phyloP scores from a whole-genome alignment of 2,888 invertebrate genomes.

The Beris chalybata region DNA sequence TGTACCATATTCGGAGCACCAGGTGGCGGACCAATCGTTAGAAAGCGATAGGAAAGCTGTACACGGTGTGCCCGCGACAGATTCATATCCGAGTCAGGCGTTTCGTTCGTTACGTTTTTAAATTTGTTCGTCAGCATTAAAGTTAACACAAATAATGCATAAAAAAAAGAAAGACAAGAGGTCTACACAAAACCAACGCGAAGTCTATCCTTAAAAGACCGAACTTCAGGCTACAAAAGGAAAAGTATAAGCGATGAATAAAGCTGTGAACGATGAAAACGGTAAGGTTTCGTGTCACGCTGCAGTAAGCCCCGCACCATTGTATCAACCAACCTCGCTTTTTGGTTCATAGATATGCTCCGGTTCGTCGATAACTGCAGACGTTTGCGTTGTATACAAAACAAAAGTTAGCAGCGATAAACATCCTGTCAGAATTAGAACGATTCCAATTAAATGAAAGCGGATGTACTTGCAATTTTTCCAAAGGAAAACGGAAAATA shows the following conservation, averaged over 20 bases:
- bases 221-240: not conserved
- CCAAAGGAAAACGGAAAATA: slow-evolving; percentile 33
- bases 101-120: too few species aligned
- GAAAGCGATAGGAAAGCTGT: too few species aligned
- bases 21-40: too few species aligned
- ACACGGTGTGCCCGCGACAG: too few species aligned
- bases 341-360: slow-evolving; percentile 3
- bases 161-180: not conserved
- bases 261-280: not conserved
- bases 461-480: slow-evolving; percentile 33
- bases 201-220: not conserved
- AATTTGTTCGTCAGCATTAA: too few species aligned
- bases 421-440: slow-evolving; percentile 22
- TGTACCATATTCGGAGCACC: too few species aligned
- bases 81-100: too few species aligned
- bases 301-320: not conserved
- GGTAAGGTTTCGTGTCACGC: not conserved
- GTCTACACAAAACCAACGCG: not conserved
- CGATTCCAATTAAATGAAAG: slow-evolving; percentile 23
- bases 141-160: not conserved
- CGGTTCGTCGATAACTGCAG: not conserved
- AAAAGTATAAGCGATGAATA: not conserved
- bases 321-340: slow-evolving; percentile 17
- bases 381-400: slow-evolving; percentile 17
- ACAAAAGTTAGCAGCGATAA: slow-evolving; percentile 15